phyloP scores from a whole-genome alignment of 2,888 invertebrate genomes.

The Plusia festucae region DNA sequence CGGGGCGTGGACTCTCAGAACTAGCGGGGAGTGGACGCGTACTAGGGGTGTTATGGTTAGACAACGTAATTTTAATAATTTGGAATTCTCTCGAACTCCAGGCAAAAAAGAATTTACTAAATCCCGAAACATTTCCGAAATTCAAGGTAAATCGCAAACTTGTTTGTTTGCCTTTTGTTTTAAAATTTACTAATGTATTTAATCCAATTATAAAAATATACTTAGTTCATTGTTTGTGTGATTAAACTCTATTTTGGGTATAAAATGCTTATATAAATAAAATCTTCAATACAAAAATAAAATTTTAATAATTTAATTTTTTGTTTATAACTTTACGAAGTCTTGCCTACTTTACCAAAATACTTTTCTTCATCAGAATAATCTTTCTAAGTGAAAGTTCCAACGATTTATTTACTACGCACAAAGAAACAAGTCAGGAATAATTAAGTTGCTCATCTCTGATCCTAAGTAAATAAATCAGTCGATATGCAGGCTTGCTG shows the following conservation, averaged over 20 bases:
- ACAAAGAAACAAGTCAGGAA: constrained; percentile 51
- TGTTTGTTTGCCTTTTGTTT: constrained; percentile 21
- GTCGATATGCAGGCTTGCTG: constrained; percentile 36
- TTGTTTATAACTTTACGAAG: no score
- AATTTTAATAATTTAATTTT: no score
- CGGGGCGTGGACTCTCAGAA: constrained; percentile 67
- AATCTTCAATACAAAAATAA: background rate
- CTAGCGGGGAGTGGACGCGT: constrained; percentile 66
- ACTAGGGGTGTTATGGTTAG: constrained; percentile 56
- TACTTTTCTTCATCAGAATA: constrained; percentile 5
- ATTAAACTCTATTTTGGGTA: no score
- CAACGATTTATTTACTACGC: constrained; percentile 48
- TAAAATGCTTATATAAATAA: no score
- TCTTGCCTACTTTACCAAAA: background rate
- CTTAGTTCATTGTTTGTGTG: no score
- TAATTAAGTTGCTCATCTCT: constrained; percentile 54
- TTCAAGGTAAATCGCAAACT: constrained; percentile 31
- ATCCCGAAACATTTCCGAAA: no score
- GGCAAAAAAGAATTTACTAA: constrained; percentile 61
- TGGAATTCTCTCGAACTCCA: constrained; percentile 49
- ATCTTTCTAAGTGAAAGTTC: constrained; percentile 12
- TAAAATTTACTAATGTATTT: no score
- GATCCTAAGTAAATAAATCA: constrained; percentile 58
- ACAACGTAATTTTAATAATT: constrained; percentile 63
- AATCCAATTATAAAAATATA: background rate